Evolutionary conservation across 1,140 invertebrate genomes (phyloP), one percentile per base, ranked within the genome.

Genomic region (Radopholus similis): DNA sequence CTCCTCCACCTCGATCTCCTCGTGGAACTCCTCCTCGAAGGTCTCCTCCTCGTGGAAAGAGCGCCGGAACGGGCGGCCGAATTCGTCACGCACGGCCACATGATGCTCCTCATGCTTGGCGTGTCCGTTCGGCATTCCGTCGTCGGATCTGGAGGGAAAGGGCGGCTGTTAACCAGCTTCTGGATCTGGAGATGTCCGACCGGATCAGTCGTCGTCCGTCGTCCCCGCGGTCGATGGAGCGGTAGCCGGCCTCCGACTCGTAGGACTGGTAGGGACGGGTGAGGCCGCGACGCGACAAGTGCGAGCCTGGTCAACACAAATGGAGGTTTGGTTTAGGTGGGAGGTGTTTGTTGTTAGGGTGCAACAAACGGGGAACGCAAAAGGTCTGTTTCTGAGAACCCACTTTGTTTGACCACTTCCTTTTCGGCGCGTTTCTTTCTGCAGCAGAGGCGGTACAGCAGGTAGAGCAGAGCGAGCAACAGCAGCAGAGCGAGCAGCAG

Each of bases 1-100:
- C 8, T 42, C 34, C 6, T 72, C 66, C 18, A 58, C 42, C 51
- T 74, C 75, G 38, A 80, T 80, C 58, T 80, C 78, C 69, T 83
- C 78, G 34, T 80, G 82, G 55, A 75, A 83, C 26, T 64, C 66
- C 49, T 78, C 77, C 66, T 80, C 78, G 57, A 75, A 77, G n/a
- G 80, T 77, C 38, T 80, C 78, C 47, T 80, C 76, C 40, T 80
- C 74, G 34, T 78, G 74, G 73, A 77, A 76, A 13, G 60, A 60
- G 34, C 40, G 35, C 18, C 49, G 72, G n/a, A 37, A 60, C 23
- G 72, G 60, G 0, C 56, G 30, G 18, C 30, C 58, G 34, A 58
- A 58, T 13, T 26, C 40, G 8, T 47, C 44, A 47, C 44, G 44
- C 26, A 0, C 18, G 4, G 4, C 5, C 2, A 47, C 0, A 47